Percentiles rank a stretch among this genome's conserved stretches.
Evolutionary conservation across 2,113 vertebrate genomes (phyloP).

Genomic region (Murina feae): DNA sequence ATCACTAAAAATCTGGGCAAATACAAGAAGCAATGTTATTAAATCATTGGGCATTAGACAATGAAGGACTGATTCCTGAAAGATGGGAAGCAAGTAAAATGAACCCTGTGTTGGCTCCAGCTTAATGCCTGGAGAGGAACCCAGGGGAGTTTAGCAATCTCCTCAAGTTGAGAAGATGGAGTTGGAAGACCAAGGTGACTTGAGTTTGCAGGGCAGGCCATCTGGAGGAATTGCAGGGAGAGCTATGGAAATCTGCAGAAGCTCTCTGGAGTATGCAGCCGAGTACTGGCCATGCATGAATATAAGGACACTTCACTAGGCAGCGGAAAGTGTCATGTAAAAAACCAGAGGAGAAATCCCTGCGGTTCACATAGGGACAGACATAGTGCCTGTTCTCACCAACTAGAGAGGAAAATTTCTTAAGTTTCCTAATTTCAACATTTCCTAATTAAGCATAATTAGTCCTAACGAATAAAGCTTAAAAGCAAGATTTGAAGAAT

Average conservation of each 20-base stretch:
- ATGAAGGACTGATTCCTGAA: not conserved
- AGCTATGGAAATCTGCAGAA: not conserved
- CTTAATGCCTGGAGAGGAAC: not conserved
- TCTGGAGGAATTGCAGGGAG: not conserved
- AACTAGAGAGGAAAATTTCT: not conserved
- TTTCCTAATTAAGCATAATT: too few species aligned
- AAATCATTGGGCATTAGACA: not conserved
- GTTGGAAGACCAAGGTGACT: not conserved
- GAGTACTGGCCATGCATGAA: not conserved
- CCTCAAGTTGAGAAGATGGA: not conserved
- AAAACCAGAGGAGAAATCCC: not conserved
- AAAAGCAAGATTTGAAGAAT: conserved; percentile 5
- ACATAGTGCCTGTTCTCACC: not conserved
- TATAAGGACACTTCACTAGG: not conserved
- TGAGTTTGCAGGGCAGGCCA: not conserved
- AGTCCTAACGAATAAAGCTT: not conserved
- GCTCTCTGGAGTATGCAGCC: not conserved
- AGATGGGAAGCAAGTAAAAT: not conserved
- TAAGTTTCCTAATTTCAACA: too few species aligned
- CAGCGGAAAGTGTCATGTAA: not conserved
- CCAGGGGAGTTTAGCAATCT: not conserved
- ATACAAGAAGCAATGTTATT: not conserved
- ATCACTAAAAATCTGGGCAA: not conserved
- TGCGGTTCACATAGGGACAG: not conserved
- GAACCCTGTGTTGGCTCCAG: not conserved